phyloP scores from a whole-genome alignment of 1,140 invertebrate species.

The Caenorhabditis inopinata region DNA sequence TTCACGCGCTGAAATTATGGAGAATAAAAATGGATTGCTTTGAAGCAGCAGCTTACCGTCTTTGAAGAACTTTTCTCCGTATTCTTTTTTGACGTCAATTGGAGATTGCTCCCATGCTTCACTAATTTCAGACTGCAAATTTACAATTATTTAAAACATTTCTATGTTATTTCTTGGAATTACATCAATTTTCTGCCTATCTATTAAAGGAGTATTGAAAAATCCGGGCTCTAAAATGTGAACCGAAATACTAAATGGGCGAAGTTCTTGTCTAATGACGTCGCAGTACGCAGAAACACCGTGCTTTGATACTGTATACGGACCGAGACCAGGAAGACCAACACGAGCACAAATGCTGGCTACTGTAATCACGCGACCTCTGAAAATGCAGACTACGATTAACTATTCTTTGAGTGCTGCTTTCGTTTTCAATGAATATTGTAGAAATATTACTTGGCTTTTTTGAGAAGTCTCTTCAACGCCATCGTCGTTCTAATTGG shows the following conservation, averaged over 20 bases:
- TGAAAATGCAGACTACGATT: background rate
- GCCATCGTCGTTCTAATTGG: conserved; percentile 52
- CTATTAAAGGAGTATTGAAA: conserved; percentile 46
- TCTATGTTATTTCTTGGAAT: background rate
- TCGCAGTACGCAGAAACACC: conserved; percentile 52
- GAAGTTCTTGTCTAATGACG: conserved; percentile 47
- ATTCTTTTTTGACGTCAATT: conserved; percentile 40
- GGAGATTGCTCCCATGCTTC: conserved; percentile 39
- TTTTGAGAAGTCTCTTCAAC: conserved; percentile 50
- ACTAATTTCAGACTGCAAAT: conserved; percentile 25
- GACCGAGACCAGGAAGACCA: conserved; percentile 42
- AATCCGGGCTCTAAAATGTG: conserved; percentile 51
- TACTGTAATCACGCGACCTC: conserved; percentile 50
- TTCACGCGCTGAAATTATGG: background rate
- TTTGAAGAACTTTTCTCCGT: conserved; percentile 48
- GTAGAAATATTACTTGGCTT: conserved; percentile 40
- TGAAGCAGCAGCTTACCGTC: conserved; percentile 6
- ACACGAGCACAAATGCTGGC: conserved; percentile 52
- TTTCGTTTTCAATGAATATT: too few species aligned
- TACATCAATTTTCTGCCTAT: conserved; percentile 20
- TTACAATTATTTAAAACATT: background rate
- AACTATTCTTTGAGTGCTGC: background rate
- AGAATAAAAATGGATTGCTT: background rate
- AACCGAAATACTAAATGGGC: conserved; percentile 45
- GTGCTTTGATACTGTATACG: conserved; percentile 52